These are phyloP conservation scores for Takifugu rubripes DNA, from an alignment of 2,797 vertebrate genomes.

Conservation along the genomic window DNA sequence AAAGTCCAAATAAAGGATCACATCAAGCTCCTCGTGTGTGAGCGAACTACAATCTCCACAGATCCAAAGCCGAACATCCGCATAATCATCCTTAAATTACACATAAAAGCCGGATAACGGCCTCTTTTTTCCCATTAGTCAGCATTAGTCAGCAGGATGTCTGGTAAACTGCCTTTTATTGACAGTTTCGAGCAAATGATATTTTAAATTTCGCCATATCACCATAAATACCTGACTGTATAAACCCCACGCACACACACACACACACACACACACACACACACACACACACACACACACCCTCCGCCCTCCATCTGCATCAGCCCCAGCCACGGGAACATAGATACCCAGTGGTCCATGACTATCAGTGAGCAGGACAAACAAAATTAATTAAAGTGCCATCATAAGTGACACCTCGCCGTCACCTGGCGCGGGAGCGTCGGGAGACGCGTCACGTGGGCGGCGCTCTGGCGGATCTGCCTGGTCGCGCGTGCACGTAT, in stretches of 20 bases:
- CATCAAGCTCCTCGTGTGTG: too few species aligned
- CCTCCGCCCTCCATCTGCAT: constrained; percentile 28
- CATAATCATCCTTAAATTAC: background rate
- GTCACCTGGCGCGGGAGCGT: constrained; percentile 73
- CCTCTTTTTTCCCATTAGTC: background rate
- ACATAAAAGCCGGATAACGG: background rate
- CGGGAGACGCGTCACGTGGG: constrained; percentile 60
- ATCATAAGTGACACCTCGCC: constrained; percentile 76
- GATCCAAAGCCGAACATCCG: too few species aligned
- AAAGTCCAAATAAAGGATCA: too few species aligned
- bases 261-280: too few species aligned
- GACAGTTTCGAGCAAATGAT: too few species aligned
- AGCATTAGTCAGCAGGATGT: background rate
- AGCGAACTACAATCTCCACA: too few species aligned
- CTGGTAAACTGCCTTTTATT: too few species aligned
- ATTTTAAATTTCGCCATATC: too few species aligned
- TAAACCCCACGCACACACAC: too few species aligned
- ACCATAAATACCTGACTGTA: too few species aligned
- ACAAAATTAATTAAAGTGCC: constrained; percentile 83
- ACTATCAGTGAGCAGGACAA: constrained; percentile 80
- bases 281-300: too few species aligned
- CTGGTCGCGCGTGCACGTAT: constrained; percentile 51
- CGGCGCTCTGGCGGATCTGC: constrained; percentile 16
- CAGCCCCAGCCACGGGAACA: constrained; percentile 58
- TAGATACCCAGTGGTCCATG: constrained; percentile 67